Evolutionary conservation across 1,140 invertebrate genomes (phyloP).

Genomic region (Epicauta chinensis): DNA sequence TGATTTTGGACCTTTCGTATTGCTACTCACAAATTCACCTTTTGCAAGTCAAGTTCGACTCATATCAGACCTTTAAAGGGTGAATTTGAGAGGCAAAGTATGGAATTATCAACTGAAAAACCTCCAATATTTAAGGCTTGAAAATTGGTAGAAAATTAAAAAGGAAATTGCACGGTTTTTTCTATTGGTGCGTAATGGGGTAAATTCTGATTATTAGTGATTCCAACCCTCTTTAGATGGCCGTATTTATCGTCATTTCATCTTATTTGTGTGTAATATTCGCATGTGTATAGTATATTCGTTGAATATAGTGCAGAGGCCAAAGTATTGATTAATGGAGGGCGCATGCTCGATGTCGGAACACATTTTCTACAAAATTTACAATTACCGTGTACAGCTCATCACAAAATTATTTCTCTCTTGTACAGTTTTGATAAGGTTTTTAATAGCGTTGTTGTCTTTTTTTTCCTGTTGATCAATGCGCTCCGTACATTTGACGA

Average conservation of each 20-base stretch:
- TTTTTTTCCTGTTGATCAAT: too few relatives aligned
- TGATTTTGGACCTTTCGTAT: too few relatives aligned
- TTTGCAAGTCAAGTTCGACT: too few relatives aligned
- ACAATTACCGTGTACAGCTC: conserved; percentile 17
- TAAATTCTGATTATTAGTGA: too few relatives aligned
- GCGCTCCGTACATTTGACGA: too few relatives aligned
- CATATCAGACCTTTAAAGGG: too few relatives aligned
- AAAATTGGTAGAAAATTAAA: too few relatives aligned
- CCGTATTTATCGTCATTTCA: conserved; percentile 16
- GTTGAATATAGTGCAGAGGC: neutral
- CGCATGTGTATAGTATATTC: neutral
- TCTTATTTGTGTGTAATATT: neutral
- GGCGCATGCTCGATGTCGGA: conserved; percentile 14
- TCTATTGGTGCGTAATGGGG: too few relatives aligned
- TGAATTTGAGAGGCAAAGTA: too few relatives aligned
- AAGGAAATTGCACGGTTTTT: too few relatives aligned
- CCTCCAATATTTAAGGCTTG: neutral
- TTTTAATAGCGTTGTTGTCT: conserved; percentile 1
- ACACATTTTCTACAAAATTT: conserved; percentile 18
- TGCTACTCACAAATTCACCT: too few relatives aligned
- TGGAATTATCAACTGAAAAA: conserved; percentile 15
- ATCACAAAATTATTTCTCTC: conserved; percentile 17
- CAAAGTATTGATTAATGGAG: conserved; percentile 11
- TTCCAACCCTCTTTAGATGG: too few relatives aligned
- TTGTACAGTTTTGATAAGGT: conserved; percentile 15